Evolutionary conservation across 1,140 invertebrate genomes (phyloP), one percentile per base, ranked within the genome.

Genomic region (Rhopalosiphum maidis): DNA sequence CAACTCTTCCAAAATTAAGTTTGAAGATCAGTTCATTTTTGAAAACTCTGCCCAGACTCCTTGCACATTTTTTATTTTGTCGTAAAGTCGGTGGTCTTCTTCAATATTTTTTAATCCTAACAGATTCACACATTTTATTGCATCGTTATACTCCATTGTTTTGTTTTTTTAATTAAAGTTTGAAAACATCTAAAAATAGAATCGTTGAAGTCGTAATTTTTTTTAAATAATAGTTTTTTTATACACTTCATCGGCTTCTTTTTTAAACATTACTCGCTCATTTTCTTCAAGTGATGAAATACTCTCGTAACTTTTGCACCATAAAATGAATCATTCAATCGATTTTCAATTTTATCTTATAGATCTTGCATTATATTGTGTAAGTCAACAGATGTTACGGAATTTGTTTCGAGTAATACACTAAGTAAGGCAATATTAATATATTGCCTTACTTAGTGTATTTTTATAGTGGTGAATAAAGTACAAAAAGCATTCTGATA

Each of bases 151-250:
- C 48, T 23, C 23, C 37, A 55, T 15, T 60, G 21, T 25, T 41
- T 68, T 55, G 18, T 25, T 55, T 90, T 60, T 55, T 55, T 37
- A 90, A 60, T 90, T 55, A n/a, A 90, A 55, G 35, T 43, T 46
- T 54, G 89, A 90, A 90, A 90, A 90, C 37, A 55, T 41, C 41
- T 54, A 90, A 90, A 90, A 55, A 46, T 41, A 90, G 89, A 55
- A 68, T 90, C 30, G 35, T 90, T n/a, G 51, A 55, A 90, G 21
- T 90, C 60, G 51, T 60, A 90, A 22, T 30, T 25, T 35, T 55
- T 54, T 35, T 37, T n/a, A 90, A 46, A 90, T 90, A 90, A 90
- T 37, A n/a, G 51, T 46, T 60, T n/a, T 55, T 60, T 43, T 43
- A 37, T 90, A 90, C 22, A 90, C 48, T 90, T 60, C 43, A 30